phyloP scores from a whole-genome alignment of 2,888 invertebrate species.

The Himalopsyche kuldschensis region DNA sequence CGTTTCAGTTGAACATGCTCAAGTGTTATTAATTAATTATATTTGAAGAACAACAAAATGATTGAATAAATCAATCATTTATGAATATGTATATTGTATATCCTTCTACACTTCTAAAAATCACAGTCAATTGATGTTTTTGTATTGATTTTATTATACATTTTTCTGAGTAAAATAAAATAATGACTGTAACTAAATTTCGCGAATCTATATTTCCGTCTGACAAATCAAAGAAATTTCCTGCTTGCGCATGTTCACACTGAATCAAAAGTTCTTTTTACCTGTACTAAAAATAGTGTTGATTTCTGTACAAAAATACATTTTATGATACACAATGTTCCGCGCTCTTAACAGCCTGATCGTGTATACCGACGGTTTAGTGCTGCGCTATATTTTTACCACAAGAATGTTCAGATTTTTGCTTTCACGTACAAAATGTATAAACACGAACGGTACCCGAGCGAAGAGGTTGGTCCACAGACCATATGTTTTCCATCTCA shows the following conservation, averaged over 20 bases:
- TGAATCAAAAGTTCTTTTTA: not conserved
- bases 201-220: not conserved
- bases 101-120: no score
- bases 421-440: not conserved
- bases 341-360: not conserved
- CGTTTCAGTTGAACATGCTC: no score
- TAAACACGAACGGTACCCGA: not conserved
- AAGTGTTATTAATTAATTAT: no score
- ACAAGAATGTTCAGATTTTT: not conserved
- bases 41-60: no score
- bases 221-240: not conserved
- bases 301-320: not conserved
- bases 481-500: constrained; percentile 1
- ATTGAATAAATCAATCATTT: no score
- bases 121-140: no score
- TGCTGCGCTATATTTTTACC: not conserved
- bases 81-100: no score
- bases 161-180: no score
- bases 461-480: not conserved
- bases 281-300: not conserved
- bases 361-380: no score
- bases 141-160: no score
- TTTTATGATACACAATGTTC: not conserved
- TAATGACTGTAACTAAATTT: no score
- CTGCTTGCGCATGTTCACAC: not conserved